Conservation (phyloP, 2,888 invertebrate species). For the Nemurella pictetii region DNA sequence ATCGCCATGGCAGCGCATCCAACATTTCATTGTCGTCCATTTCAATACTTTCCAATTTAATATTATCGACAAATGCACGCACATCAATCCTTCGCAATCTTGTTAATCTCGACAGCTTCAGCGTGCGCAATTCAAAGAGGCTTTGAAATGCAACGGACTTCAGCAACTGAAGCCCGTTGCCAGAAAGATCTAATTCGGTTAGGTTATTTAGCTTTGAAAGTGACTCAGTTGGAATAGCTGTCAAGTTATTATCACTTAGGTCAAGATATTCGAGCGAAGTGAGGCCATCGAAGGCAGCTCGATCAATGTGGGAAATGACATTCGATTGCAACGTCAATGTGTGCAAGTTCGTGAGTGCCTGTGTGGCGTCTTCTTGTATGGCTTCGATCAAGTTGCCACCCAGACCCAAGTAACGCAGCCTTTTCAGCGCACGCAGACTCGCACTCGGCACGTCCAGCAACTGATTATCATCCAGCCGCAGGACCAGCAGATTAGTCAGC, state of each 20-base stretch:
- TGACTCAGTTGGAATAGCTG: slow-evolving; percentile 57
- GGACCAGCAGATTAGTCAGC: slow-evolving; percentile 67
- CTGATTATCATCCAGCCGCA: slow-evolving; percentile 78
- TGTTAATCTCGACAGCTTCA: slow-evolving; percentile 71
- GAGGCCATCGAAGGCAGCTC: slow-evolving; percentile 74
- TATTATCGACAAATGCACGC: slow-evolving; percentile 82
- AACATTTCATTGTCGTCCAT: slow-evolving; percentile 78
- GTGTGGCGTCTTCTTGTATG: slow-evolving; percentile 71
- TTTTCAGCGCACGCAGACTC: slow-evolving; percentile 46
- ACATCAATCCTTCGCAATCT: slow-evolving; percentile 70
- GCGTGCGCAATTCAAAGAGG: slow-evolving; percentile 75
- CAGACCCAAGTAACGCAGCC: slow-evolving; percentile 64
- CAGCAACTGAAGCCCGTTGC: neutral
- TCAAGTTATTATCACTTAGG: slow-evolving; percentile 77
- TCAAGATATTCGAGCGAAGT: slow-evolving; percentile 73
- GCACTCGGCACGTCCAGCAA: slow-evolving; percentile 74
- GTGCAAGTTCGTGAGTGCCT: slow-evolving; percentile 60
- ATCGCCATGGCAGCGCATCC: slow-evolving; percentile 72
- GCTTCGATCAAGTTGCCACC: slow-evolving; percentile 78
- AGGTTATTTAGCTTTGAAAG: slow-evolving; percentile 59
- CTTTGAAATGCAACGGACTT: slow-evolving; percentile 80
- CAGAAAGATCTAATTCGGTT: slow-evolving; percentile 46
- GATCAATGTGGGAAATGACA: slow-evolving; percentile 71
- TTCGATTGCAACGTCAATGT: slow-evolving; percentile 66
- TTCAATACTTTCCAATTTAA: slow-evolving; percentile 75